Conservation (phyloP, 1,140 invertebrate species). For the Dinoponera quadriceps region DNA sequence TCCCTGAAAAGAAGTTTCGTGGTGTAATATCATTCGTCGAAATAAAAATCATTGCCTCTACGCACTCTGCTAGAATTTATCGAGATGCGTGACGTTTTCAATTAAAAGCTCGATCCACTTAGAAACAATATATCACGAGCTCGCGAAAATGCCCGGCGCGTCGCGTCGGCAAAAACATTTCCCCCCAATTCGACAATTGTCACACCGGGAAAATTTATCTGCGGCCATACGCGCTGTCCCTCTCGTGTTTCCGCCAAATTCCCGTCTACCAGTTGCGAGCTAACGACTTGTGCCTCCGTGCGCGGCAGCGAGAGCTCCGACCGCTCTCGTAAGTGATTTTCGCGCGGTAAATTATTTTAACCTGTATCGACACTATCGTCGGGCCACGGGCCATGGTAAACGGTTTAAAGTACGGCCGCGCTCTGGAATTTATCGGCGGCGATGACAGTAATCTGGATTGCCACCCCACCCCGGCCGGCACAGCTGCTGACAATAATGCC, state of each 20-base stretch:
- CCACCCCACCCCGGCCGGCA: slow-evolving; percentile 18
- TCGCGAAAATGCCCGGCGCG: background rate
- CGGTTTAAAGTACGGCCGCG: slow-evolving; percentile 51
- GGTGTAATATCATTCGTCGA: too few relatives aligned
- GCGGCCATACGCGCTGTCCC: background rate
- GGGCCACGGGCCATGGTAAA: slow-evolving; percentile 42
- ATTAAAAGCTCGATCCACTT: too few relatives aligned
- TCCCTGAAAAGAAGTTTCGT: too few relatives aligned
- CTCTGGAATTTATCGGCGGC: slow-evolving; percentile 59
- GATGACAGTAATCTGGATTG: slow-evolving; percentile 64
- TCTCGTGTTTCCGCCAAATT: background rate
- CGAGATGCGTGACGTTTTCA: too few relatives aligned
- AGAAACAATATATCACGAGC: too few relatives aligned
- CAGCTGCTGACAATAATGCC: slow-evolving; percentile 59
- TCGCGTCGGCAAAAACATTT: background rate
- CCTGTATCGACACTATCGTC: slow-evolving; percentile 54
- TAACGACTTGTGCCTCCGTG: slow-evolving; percentile 9
- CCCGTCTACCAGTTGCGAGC: background rate
- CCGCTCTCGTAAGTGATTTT: slow-evolving; percentile 31
- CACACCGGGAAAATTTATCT: slow-evolving; percentile 6
- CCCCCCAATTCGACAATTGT: background rate
- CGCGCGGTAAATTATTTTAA: slow-evolving; percentile 53
- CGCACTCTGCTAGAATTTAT: too few relatives aligned
- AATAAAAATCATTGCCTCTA: too few relatives aligned
- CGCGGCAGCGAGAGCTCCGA: background rate